These are phyloP conservation scores for Anguilla marmorata DNA, from an alignment of 2,797 vertebrate genomes.

Conservation along the genomic window DNA sequence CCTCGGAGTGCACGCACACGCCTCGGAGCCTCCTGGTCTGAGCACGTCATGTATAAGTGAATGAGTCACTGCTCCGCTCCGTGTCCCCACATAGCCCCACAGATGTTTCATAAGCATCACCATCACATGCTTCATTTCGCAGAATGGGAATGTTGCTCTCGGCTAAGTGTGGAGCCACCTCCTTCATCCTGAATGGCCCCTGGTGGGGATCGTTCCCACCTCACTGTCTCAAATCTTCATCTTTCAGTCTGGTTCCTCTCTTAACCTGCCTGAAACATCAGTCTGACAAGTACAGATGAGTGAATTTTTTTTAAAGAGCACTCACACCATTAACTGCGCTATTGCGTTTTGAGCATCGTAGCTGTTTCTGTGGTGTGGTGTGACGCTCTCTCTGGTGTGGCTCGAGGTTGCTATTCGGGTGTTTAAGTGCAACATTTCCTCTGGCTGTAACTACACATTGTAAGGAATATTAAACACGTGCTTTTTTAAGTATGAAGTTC, in stretches of 20 bases:
- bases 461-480: neutral
- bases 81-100: neutral
- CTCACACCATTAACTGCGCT: neutral
- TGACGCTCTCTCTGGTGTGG: neutral
- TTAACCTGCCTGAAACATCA: constrained; percentile 12
- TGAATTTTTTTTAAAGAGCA: constrained; percentile 6
- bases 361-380: neutral
- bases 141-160: neutral
- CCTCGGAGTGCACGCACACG: too few relatives aligned
- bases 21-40: neutral
- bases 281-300: constrained; percentile 22
- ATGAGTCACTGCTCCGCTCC: neutral
- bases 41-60: neutral
- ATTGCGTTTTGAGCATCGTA: neutral
- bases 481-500: neutral
- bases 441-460: neutral
- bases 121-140: neutral
- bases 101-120: neutral
- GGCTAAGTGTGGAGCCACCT: neutral
- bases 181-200: constrained; percentile 24
- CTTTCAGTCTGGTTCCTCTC: neutral
- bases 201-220: neutral
- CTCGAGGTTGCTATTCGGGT: neutral
- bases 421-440: neutral
- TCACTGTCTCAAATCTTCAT: neutral